Evolutionary conservation across 2,797 vertebrate genomes (phyloP).

Genomic region (Anguilla pacifica): DNA sequence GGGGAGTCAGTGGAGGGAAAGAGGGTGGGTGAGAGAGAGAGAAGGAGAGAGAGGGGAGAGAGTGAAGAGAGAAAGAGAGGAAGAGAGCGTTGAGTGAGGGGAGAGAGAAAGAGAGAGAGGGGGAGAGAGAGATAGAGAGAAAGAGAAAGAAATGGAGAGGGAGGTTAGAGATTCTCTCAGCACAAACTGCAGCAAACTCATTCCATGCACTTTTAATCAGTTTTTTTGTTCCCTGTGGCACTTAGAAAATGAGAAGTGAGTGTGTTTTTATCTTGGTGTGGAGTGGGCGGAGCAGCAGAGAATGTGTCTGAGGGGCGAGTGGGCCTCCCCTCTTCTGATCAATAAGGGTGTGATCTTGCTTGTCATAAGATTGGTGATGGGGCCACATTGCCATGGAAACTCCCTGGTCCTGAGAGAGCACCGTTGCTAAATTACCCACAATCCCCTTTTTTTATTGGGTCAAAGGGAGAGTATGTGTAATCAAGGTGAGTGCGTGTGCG

Average conservation of each 20-base stretch:
- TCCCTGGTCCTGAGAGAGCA: conserved; percentile 40
- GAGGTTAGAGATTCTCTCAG: background rate
- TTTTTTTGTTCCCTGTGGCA: background rate
- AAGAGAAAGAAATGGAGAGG: conserved; percentile 15
- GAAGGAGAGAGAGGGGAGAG: conserved; percentile 54
- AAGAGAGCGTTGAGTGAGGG: background rate
- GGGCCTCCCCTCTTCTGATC: conserved; percentile 49
- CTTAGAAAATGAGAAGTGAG: background rate
- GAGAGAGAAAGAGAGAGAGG: conserved; percentile 1
- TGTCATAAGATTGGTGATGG: conserved; percentile 18
- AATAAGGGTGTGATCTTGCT: conserved; percentile 46
- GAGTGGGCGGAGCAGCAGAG: background rate
- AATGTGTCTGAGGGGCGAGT: background rate
- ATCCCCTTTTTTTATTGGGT: conserved; percentile 47
- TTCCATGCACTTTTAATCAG: background rate
- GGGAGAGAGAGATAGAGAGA: conserved; percentile 57
- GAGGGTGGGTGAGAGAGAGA: background rate
- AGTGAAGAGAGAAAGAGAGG: conserved; percentile 52
- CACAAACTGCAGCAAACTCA: background rate
- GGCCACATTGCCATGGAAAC: conserved; percentile 61
- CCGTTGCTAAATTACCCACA: conserved; percentile 53
- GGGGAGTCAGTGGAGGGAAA: background rate
- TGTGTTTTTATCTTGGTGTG: background rate
- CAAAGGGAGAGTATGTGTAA: conserved; percentile 17
- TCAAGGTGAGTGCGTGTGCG: background rate